phyloP scores from a whole-genome alignment of 2,113 vertebrate genomes.

The Dryoscopus gambensis region DNA sequence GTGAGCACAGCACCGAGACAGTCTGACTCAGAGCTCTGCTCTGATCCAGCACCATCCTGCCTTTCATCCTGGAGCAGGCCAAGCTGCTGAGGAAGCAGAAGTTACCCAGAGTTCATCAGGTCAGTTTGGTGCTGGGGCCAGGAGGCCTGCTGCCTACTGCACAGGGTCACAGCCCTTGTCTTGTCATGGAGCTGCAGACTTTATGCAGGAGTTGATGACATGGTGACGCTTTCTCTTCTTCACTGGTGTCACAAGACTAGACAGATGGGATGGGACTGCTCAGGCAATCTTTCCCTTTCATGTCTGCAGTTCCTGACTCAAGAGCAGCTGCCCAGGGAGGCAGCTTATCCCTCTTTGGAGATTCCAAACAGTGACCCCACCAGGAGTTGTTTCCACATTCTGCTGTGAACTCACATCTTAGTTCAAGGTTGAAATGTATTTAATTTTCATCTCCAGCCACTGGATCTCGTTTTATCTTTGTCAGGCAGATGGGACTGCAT shows the following conservation, averaged over 20 bases:
- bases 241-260: neutral
- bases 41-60: neutral
- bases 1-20: neutral
- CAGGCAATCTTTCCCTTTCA: neutral
- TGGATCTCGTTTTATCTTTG: neutral
- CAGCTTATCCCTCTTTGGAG: neutral
- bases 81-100: neutral
- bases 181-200: neutral
- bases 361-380: neutral
- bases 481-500: neutral
- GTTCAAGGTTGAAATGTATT: neutral
- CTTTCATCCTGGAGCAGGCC: neutral
- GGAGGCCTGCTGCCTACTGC: neutral
- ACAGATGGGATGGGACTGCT: neutral
- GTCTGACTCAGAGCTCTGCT: neutral
- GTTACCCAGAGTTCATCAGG: neutral
- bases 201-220: neutral
- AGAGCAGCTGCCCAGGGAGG: neutral
- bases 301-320: neutral
- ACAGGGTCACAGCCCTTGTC: neutral
- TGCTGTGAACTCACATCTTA: neutral
- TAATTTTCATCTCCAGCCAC: neutral
- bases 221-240: accelerated
- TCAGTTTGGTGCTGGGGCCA: neutral
- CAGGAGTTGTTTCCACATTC: neutral